These are phyloP conservation scores for Thamnaconus septentrionalis DNA, from an alignment of 2,113 vertebrate species.

Conservation along the genomic window DNA sequence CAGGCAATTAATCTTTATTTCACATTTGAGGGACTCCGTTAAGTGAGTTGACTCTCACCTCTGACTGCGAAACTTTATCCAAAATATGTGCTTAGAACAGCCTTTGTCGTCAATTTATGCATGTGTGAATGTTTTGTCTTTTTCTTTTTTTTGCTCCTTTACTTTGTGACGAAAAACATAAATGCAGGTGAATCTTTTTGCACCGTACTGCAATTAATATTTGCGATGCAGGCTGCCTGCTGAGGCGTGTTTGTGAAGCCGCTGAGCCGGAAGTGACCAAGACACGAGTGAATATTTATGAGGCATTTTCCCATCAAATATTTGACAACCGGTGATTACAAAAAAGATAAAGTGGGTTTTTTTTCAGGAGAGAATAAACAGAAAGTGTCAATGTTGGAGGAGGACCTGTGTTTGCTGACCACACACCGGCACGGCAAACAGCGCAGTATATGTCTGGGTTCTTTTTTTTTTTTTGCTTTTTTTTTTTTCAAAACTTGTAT, in stretches of 20 bases:
- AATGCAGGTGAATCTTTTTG: slow-evolving; percentile 22
- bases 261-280: slow-evolving; percentile 18
- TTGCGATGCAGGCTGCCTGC: slow-evolving; percentile 22
- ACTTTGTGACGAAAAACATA: neutral
- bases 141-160: too few relatives aligned
- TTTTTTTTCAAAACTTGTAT: neutral
- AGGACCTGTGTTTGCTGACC: slow-evolving; percentile 3
- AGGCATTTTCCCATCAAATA: slow-evolving; percentile 31
- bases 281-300: slow-evolving; percentile 29
- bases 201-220: slow-evolving; percentile 15
- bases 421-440: slow-evolving; percentile 26
- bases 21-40: too few relatives aligned
- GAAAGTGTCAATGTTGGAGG: slow-evolving; percentile 9
- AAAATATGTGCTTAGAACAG: too few relatives aligned
- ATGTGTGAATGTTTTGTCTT: too few relatives aligned
- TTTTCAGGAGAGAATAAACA: neutral
- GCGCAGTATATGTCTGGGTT: slow-evolving; percentile 15
- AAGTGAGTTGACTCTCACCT: too few relatives aligned
- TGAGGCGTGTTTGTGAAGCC: slow-evolving; percentile 16
- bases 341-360: too few relatives aligned
- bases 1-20: too few relatives aligned
- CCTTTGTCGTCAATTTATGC: too few relatives aligned
- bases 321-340: slow-evolving; percentile 28
- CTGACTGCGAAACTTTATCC: too few relatives aligned
- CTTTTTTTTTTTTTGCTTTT: neutral